Evolutionary conservation across 2,797 vertebrate species (phyloP).

Genomic region (Peromyscus attwateri): DNA sequence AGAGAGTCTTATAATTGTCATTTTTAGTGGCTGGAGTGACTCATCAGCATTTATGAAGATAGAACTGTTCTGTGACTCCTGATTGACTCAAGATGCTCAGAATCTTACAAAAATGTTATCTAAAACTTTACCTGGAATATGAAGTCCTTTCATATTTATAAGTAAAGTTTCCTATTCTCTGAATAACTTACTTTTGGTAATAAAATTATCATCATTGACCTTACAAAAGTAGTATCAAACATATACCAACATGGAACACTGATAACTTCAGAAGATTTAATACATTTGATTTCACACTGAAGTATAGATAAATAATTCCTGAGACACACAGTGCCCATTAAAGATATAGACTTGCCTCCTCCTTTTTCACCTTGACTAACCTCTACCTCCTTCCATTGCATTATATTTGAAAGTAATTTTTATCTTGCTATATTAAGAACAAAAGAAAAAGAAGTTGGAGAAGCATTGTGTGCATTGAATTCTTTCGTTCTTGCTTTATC

Average conservation of each 20-base stretch:
- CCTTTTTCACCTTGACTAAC: background rate
- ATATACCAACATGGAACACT: background rate
- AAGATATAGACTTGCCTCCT: background rate
- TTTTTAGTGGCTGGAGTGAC: slow-evolving; percentile 16
- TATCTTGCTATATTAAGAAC: slow-evolving; percentile 7
- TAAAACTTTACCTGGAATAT: background rate
- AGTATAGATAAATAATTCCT: background rate
- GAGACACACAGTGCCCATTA: background rate
- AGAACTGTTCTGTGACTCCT: background rate
- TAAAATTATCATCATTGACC: slow-evolving; percentile 29
- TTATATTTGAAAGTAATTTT: background rate
- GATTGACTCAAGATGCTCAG: background rate
- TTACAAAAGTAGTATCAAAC: slow-evolving; percentile 51
- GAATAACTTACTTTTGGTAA: background rate
- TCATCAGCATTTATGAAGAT: slow-evolving; percentile 40
- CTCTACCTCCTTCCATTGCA: background rate
- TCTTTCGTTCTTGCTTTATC: background rate
- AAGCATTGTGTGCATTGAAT: background rate
- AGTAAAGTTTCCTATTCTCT: slow-evolving; percentile 11
- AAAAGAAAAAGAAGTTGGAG: slow-evolving; percentile 38
- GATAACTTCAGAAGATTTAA: background rate
- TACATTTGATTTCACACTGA: background rate
- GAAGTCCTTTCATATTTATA: background rate
- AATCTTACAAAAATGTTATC: slow-evolving; percentile 29
- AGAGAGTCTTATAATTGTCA: background rate